A percentile compares a stretch with the other conserved stretches of the same genome.
These are phyloP conservation scores for Caerostris extrusa DNA, from an alignment of 1,140 invertebrate genomes.

Conservation along the genomic window DNA sequence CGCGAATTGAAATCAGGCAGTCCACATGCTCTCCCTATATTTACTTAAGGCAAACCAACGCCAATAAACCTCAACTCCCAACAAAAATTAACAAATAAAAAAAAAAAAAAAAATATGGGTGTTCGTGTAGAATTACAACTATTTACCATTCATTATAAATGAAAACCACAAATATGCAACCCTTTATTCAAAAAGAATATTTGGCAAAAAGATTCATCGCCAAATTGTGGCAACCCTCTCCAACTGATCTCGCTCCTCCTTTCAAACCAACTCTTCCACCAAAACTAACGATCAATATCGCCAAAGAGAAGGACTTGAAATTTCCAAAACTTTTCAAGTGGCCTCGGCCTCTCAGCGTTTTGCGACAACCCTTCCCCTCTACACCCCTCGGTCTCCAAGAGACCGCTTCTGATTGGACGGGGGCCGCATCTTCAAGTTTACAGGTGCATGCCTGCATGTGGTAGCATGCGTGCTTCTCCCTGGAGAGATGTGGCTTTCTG, in stretches of 20 bases:
- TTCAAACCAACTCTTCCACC: conserved; percentile 54
- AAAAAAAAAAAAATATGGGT: no score
- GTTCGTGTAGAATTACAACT: neutral
- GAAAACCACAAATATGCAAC: neutral
- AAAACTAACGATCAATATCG: conserved; percentile 57
- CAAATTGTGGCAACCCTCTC: conserved; percentile 28
- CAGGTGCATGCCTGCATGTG: conserved; percentile 29
- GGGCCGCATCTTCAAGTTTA: conserved; percentile 46
- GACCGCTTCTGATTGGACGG: conserved; percentile 38
- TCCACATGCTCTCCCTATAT: neutral
- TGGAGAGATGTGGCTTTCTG: neutral
- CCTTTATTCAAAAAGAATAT: neutral
- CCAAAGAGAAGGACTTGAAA: conserved; percentile 55
- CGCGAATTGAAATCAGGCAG: no score
- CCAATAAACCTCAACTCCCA: neutral
- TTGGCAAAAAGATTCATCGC: conserved; percentile 10
- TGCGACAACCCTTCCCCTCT: conserved; percentile 7
- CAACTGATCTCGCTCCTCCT: conserved; percentile 60
- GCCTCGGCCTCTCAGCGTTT: conserved; percentile 9
- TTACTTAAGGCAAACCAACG: neutral
- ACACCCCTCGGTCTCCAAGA: neutral
- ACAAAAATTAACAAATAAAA: neutral
- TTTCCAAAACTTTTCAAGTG: conserved; percentile 76
- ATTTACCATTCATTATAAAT: neutral
- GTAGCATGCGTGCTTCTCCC: conserved; percentile 23